phyloP scores from a whole-genome alignment of 2,113 vertebrate species.

The Pygoscelis antarcticus region DNA sequence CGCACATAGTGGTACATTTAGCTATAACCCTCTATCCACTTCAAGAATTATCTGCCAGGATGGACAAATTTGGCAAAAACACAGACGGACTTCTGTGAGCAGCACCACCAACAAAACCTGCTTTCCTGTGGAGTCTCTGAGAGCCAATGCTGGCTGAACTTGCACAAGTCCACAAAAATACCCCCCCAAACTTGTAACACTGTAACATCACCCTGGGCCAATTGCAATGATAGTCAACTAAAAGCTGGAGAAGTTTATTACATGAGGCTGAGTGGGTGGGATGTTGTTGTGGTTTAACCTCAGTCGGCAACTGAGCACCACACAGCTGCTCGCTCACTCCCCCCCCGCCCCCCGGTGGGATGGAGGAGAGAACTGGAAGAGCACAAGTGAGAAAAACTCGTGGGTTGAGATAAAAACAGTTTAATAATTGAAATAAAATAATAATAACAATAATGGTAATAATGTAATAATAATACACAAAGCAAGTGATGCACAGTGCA shows the following conservation, averaged over 20 bases:
- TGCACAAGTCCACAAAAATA: neutral
- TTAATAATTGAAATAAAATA: no score
- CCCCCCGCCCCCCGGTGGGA: no score
- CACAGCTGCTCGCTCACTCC: no score
- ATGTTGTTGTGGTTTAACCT: neutral
- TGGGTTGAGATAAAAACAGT: no score
- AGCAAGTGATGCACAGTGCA: no score
- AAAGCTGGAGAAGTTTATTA: neutral
- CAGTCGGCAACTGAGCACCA: no score
- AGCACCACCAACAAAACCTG: neutral
- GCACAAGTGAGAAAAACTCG: no score
- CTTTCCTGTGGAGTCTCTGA: neutral
- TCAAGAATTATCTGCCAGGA: neutral
- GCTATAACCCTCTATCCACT: neutral
- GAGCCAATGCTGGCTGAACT: neutral
- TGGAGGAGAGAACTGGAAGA: no score
- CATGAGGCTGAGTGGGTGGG: neutral
- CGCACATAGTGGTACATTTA: neutral
- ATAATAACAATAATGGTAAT: no score
- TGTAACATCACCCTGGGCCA: neutral
- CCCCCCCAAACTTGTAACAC: neutral
- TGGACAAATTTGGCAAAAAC: neutral
- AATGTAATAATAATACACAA: no score
- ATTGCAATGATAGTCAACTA: no score
- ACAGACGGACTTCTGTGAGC: neutral